Conservation (phyloP, 92 coral and sea anemone species). For the Zoanthus gigantus region DNA sequence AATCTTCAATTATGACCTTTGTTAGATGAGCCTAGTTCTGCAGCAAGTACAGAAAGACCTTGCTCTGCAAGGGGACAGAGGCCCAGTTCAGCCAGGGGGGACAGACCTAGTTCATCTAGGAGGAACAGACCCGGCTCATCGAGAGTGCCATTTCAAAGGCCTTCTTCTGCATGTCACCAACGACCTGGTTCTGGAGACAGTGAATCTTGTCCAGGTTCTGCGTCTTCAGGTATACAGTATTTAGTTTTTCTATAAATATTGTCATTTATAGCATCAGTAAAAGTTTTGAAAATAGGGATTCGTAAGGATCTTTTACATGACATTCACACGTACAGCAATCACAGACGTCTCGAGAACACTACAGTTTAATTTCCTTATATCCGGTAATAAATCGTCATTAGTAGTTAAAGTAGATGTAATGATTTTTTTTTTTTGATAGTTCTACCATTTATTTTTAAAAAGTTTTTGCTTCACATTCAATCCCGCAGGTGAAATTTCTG, state of each 20-base stretch:
- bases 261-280: background rate
- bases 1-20: background rate
- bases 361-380: background rate
- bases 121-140: conserved; percentile 67
- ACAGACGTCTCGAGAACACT: background rate
- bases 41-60: too few relatives aligned
- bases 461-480: background rate
- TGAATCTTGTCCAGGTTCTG: conserved; percentile 6
- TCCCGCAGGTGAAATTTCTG: conserved; percentile 64
- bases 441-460: background rate
- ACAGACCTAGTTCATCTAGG: conserved; percentile 61
- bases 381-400: background rate
- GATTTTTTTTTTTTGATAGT: background rate
- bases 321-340: background rate
- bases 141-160: conserved; percentile 32
- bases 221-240: background rate
- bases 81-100: conserved; percentile 53
- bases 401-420: background rate
- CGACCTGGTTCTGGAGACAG: background rate
- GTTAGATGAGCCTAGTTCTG: conserved; percentile 11
- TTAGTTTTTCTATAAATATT: background rate
- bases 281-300: background rate
- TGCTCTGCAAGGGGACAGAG: too few relatives aligned
- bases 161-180: conserved; percentile 28
- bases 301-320: background rate